phyloP scores from a whole-genome alignment of 1,140 invertebrate species.

The Bombus turneri region DNA sequence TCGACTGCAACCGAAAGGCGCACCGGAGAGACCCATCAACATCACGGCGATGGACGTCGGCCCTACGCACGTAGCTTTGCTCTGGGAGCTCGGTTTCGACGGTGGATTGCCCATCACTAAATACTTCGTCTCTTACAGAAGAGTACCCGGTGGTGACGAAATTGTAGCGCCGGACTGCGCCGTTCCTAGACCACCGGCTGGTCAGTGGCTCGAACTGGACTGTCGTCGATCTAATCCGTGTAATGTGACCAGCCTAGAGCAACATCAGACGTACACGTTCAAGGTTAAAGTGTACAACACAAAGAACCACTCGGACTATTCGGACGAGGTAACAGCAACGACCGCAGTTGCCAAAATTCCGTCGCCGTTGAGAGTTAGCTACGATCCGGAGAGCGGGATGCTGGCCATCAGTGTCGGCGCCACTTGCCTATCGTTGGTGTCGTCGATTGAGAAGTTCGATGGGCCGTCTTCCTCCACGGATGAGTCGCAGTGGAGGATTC shows the following conservation, averaged over 20 bases:
- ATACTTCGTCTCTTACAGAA: constrained; percentile 90
- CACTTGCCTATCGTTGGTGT: constrained; percentile 89
- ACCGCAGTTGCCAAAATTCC: constrained; percentile 93
- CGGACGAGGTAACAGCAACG: constrained; percentile 89
- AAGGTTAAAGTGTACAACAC: constrained; percentile 94
- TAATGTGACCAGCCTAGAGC: constrained; percentile 91
- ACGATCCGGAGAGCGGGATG: constrained; percentile 88
- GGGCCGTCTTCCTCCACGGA: constrained; percentile 71
- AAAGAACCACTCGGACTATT: constrained; percentile 92
- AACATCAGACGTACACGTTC: constrained; percentile 92
- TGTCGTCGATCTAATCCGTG: constrained; percentile 93
- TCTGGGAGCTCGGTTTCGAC: constrained; percentile 94
- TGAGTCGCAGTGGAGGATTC: constrained; percentile 85
- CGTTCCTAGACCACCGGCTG: constrained; percentile 84
- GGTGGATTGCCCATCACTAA: constrained; percentile 93
- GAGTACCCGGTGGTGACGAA: constrained; percentile 84
- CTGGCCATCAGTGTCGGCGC: constrained; percentile 90
- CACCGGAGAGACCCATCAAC: constrained; percentile 91
- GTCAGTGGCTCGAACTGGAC: constrained; percentile 90
- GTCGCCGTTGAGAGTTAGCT: constrained; percentile 90
- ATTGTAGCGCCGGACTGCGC: constrained; percentile 85
- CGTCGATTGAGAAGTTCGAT: constrained; percentile 87
- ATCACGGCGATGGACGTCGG: constrained; percentile 87
- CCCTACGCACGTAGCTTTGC: constrained; percentile 89
- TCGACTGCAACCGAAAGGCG: constrained; percentile 90